Percentiles rank a stretch among this genome's conserved stretches.
Evolutionary conservation across 2,888 invertebrate species (phyloP).

Genomic region (Caenorhabditis sulstoni): DNA sequence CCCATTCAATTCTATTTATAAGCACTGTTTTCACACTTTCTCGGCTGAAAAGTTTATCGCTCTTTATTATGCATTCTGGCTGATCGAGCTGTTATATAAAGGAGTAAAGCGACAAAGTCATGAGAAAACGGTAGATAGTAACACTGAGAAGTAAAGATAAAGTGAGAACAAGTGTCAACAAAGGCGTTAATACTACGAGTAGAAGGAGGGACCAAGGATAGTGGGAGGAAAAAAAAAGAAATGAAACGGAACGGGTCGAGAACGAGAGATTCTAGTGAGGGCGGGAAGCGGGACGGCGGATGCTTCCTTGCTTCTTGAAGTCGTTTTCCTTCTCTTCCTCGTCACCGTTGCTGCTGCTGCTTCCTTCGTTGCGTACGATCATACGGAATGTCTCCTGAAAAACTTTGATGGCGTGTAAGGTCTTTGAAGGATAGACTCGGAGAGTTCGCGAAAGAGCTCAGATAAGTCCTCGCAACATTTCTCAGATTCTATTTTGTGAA

Average conservation of each 20-base stretch:
- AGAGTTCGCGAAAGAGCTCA: no score
- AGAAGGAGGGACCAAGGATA: constrained; percentile 15
- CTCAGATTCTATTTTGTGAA: no score
- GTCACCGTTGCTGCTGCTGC: not conserved
- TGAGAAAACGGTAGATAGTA: constrained; percentile 17
- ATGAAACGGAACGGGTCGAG: constrained; percentile 19
- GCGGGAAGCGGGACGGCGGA: constrained; percentile 53
- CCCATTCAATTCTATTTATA: constrained; percentile 19
- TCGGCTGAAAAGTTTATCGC: constrained; percentile 21
- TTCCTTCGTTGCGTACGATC: constrained; percentile 25
- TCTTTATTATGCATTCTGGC: constrained; percentile 40
- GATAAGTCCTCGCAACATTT: no score
- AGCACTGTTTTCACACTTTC: constrained; percentile 15
- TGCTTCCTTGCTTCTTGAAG: constrained; percentile 32
- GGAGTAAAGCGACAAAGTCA: constrained; percentile 48
- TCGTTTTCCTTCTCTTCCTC: constrained; percentile 47
- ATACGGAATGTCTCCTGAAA: constrained; percentile 60
- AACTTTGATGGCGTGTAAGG: not conserved
- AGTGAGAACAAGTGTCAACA: constrained; percentile 12
- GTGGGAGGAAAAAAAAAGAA: constrained; percentile 19
- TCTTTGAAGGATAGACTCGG: no score
- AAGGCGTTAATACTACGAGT: constrained; percentile 5
- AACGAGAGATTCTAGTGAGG: constrained; percentile 40
- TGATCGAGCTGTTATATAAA: not conserved
- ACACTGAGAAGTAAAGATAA: constrained; percentile 4